Evolutionary conservation across 1,140 invertebrate genomes (phyloP).

Genomic region (Archegozetes longisetosus): DNA sequence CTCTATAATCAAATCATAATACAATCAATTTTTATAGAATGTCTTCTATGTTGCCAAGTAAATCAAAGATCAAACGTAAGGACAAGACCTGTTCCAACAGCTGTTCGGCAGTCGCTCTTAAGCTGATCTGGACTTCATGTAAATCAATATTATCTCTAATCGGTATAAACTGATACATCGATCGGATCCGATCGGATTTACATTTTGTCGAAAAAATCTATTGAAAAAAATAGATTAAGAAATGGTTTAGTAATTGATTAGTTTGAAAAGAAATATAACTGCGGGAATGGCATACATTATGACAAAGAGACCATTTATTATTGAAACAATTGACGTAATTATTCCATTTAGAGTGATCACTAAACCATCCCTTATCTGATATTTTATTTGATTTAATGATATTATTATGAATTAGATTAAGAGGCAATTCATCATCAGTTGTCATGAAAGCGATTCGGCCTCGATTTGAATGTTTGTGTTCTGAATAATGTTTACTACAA

Average conservation of each 20-base stretch:
- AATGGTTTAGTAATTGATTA: too few relatives aligned
- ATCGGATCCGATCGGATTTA: slow-evolving; percentile 20
- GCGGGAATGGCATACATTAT: slow-evolving; percentile 20
- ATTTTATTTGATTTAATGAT: slow-evolving; percentile 18
- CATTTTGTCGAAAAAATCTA: slow-evolving; percentile 22
- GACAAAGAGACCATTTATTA: slow-evolving; percentile 20
- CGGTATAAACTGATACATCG: slow-evolving; percentile 23
- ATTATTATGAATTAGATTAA: slow-evolving; percentile 19
- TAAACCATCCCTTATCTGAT: slow-evolving; percentile 21
- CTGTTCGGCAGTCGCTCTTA: slow-evolving; percentile 19
- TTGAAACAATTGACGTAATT: slow-evolving; percentile 21
- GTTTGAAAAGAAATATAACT: too few relatives aligned
- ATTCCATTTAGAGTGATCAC: slow-evolving; percentile 22
- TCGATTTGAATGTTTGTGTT: slow-evolving; percentile 2
- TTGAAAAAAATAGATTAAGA: too few relatives aligned
- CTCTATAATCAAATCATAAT: slow-evolving; percentile 5
- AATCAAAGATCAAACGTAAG: background rate
- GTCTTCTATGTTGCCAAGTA: background rate
- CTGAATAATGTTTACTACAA: slow-evolving; percentile 16
- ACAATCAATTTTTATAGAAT: too few relatives aligned
- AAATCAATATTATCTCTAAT: slow-evolving; percentile 12
- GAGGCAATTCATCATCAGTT: slow-evolving; percentile 8
- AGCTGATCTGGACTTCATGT: slow-evolving; percentile 17
- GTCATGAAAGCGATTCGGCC: slow-evolving; percentile 7
- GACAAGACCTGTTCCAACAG: slow-evolving; percentile 19